Base-by-base conservation (phyloP, 2,888 invertebrate genomes). In the Mellilla xanthometata region DNA sequence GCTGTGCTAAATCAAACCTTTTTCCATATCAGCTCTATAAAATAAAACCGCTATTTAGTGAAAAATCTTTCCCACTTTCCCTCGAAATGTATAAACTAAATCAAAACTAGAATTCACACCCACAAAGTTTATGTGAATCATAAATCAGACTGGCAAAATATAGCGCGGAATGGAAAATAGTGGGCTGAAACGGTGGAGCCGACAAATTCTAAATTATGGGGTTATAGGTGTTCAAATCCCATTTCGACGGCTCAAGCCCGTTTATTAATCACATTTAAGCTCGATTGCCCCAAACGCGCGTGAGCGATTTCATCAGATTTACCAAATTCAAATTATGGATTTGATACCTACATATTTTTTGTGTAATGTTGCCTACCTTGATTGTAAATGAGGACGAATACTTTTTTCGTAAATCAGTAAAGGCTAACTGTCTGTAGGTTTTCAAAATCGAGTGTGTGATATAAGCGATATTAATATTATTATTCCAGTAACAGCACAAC, bases 221-320 rank as follows among this genome's bases (percentile, higher is more conserved):
- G 42, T 52, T 39, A 39, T 49, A 55, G 58, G 56, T 58, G 59
- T 51, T 46, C 60, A 54, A 66, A 63, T 55, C 56, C 46, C 53
- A 52, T 51, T 29, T 44, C 49, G 47, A 60, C 62, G 61, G 65
- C 66, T 63, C 44, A 49, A 57, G 52, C 52, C 51, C 62, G 58
- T 69, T 71, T 74, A 75, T 72, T 77, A 79, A 76, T 75, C 72
- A 65, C 58, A 65, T 76, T 76, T 74, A 65, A 68, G 65, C 66
- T 52, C 68, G 67, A 71, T 72, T 71, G 68, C 67, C 66, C 62
- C 52, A 66, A 68, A 68, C 64, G 62, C 47, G 53, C 56, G 63
- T 65, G 59, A 72, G 59, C 62, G 60, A 67, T 72, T 72, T 62
- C 46, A 53, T 54, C 54, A 65, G 56, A 61, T 68, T 67, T 57